Evolutionary conservation across 2,888 invertebrate genomes (phyloP).

Genomic region (Glaucopsyche alexis): DNA sequence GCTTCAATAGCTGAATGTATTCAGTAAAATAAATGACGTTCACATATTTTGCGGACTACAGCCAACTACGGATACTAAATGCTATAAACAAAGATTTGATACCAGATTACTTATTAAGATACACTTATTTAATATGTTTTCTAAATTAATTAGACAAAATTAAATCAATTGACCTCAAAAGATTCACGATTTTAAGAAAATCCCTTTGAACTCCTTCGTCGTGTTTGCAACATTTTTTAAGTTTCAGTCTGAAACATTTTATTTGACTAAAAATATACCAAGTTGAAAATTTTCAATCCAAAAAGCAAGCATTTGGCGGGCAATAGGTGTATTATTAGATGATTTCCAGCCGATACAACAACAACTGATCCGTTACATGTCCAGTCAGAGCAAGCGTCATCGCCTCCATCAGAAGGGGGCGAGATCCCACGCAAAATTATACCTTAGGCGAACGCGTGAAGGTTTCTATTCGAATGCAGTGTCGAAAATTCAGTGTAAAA

Average conservation of each 20-base stretch:
- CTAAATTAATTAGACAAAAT: neutral
- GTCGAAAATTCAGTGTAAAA: constrained; percentile 14
- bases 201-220: neutral
- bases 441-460: neutral
- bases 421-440: neutral
- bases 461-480: neutral
- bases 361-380: constrained; percentile 19
- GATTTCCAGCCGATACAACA: constrained; percentile 20
- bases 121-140: too few relatives aligned
- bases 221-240: neutral
- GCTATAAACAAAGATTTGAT: too few relatives aligned
- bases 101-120: too few relatives aligned
- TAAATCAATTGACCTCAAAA: neutral
- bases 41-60: neutral
- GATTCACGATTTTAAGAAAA: neutral
- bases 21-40: too few relatives aligned
- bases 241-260: too few relatives aligned
- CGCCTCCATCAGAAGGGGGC: constrained; percentile 4
- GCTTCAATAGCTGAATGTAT: too few relatives aligned
- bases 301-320: neutral
- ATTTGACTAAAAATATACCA: too few relatives aligned
- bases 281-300: neutral
- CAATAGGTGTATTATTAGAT: constrained; percentile 19
- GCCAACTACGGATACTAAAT: too few relatives aligned
- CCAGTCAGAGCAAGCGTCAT: constrained; percentile 22